Evolutionary conservation across 92 coral and sea anemone genomes (phyloP).

Genomic region (Phenganax stokvisi): DNA sequence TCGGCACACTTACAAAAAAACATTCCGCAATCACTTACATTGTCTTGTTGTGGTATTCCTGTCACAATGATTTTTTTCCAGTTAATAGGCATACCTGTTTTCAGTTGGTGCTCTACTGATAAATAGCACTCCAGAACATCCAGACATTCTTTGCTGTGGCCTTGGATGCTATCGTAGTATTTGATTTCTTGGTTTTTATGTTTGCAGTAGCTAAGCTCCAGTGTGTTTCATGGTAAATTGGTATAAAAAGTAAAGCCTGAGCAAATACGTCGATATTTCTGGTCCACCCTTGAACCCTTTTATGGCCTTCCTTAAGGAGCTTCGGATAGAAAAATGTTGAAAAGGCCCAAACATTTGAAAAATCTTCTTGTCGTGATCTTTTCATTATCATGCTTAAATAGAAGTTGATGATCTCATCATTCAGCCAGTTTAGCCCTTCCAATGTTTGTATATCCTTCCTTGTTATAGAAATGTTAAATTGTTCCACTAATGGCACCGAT

Average conservation of each 20-base stretch:
- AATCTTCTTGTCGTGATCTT: constrained; percentile 16
- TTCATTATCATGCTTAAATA: constrained; percentile 16
- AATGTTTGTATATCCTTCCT: constrained; percentile 14
- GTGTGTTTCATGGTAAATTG: background rate
- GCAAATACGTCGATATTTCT: constrained; percentile 22
- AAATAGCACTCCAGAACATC: background rate
- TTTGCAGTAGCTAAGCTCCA: constrained; percentile 4
- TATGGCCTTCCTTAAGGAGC: constrained; percentile 21
- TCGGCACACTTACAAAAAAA: constrained; percentile 13
- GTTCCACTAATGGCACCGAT: constrained; percentile 10
- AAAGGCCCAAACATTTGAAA: constrained; percentile 14
- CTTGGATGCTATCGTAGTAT: constrained; percentile 16
- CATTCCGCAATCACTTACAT: constrained; percentile 12
- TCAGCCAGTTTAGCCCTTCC: constrained; percentile 17
- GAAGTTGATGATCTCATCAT: constrained; percentile 24
- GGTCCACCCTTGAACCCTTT: constrained; percentile 18
- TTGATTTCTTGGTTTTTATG: constrained; percentile 17
- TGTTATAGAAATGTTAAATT: constrained; percentile 17
- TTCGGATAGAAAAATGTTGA: constrained; percentile 21
- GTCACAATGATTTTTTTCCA: constrained; percentile 9
- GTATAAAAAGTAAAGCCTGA: constrained; percentile 12
- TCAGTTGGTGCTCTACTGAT: background rate
- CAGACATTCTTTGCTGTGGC: constrained; percentile 9
- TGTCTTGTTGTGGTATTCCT: background rate
- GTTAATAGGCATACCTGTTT: constrained; percentile 5